Base-by-base conservation (phyloP, 2,113 vertebrate species). In the Zosterops pallidus region DNA sequence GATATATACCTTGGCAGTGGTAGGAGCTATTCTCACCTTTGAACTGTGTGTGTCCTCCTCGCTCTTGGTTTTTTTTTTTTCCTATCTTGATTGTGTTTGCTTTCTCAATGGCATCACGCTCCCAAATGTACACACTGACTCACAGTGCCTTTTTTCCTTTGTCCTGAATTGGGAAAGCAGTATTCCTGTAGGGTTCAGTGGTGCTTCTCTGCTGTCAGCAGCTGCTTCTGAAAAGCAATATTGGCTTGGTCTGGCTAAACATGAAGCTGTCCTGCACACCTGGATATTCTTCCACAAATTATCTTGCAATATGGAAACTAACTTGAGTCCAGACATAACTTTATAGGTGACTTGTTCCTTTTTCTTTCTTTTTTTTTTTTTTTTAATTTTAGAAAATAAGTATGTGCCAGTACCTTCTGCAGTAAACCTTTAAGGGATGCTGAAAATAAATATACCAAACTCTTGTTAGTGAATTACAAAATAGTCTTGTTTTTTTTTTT, bases 401-500 rank as follows among this genome's bases (percentile, higher is more conserved):
- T 44, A 12, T 67, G 5, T 60, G 31, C 8, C 12, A 14, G 9
- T 49, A 53, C 41, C 71, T 77, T 69, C 80, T 68, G 37, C 24
- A 26, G 13, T 55, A 71, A 92, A 44, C 7, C 5, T 87, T 82
- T 37, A 52, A 69, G 3, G 8, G 24, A 42, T 74, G 11, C 49
- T 76, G 37, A 65, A 69, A 90, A 76, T 19, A 67, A 80, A 71
- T 60, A 31, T 26, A 15, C 19, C 7, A 8, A 70, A 39, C 12
- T 42, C 6, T 50, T 74, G 26, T 31, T 69, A 57, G 18, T 59
- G 59, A 46, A 50, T 92, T 41, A 35, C 0, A 2, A 90, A 68
- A 42, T 4, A 11, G 5, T 71, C 24, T 57, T 31, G 39, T 5
- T 85, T 52, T 88, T 88, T 44, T 97, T 97, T 85, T 94, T 74